Evolutionary conservation across 2,797 vertebrate genomes (phyloP).

Genomic region (Lophius americanus): DNA sequence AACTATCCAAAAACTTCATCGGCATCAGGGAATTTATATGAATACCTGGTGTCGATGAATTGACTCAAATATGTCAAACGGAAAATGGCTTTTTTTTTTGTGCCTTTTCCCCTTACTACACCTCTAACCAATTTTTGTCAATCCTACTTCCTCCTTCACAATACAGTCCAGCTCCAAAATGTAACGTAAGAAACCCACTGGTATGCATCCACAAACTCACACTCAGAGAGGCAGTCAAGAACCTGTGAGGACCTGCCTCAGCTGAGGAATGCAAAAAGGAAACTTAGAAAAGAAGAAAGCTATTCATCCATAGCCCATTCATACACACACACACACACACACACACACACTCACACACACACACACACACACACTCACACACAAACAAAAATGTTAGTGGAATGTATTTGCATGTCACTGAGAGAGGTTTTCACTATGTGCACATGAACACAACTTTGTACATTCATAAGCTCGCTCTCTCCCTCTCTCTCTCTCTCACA

Average conservation of each 20-base stretch:
- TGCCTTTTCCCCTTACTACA: not conserved
- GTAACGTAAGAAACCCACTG: not conserved
- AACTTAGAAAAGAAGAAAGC: conserved; percentile 40
- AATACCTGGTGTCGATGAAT: no score
- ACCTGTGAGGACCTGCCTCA: conserved; percentile 55
- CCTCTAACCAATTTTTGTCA: no score
- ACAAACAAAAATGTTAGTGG: conserved; percentile 7
- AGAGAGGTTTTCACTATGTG: conserved; percentile 16
- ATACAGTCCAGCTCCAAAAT: not conserved
- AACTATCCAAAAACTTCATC: no score
- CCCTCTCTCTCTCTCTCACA: not conserved
- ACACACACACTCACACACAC: conserved; percentile 12
- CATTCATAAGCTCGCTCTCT: conserved; percentile 1
- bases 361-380: not conserved
- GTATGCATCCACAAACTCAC: not conserved
- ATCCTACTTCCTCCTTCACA: not conserved
- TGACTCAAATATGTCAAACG: no score
- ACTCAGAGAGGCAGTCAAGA: not conserved
- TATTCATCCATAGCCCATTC: conserved; percentile 43
- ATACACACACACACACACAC: not conserved
- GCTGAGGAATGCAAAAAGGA: conserved; percentile 54
- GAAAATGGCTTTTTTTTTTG: not conserved
- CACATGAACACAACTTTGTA: conserved; percentile 14
- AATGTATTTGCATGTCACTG: conserved; percentile 34
- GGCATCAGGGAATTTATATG: no score